Conservation (phyloP, 2,797 vertebrate genomes). For the Phylloscopus collybita region DNA sequence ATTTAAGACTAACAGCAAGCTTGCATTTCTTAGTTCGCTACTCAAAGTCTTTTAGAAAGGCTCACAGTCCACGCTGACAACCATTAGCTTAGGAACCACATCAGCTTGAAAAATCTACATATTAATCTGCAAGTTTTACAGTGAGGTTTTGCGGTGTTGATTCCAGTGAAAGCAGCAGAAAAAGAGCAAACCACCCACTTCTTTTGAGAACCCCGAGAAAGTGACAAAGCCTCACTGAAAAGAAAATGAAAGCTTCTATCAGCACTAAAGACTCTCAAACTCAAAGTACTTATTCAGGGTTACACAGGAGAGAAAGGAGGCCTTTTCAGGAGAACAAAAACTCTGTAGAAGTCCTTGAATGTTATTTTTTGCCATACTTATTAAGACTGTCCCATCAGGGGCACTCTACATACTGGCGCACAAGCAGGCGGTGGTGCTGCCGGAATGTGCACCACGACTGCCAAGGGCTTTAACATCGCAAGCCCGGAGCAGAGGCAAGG, state of each 20-base stretch:
- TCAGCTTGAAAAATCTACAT: background rate
- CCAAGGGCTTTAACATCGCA: background rate
- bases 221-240: background rate
- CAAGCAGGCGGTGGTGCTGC: background rate
- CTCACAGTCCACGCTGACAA: background rate
- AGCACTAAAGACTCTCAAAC: background rate
- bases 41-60: background rate
- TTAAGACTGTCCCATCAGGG: no score
- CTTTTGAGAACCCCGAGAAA: background rate
- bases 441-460: fast-evolving
- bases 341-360: background rate
- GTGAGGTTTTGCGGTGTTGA: background rate
- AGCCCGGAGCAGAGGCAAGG: fast-evolving
- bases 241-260: background rate
- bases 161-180: background rate
- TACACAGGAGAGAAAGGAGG: background rate
- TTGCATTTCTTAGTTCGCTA: background rate
- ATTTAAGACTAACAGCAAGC: background rate
- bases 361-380: background rate
- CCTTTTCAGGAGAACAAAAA: background rate
- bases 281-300: background rate
- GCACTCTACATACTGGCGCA: fast-evolving
- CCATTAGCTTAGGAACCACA: background rate
- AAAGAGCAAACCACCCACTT: background rate
- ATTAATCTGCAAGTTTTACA: background rate